Conservation (phyloP, 2,888 invertebrate species). For the Leptinotarsa peninsularis region DNA sequence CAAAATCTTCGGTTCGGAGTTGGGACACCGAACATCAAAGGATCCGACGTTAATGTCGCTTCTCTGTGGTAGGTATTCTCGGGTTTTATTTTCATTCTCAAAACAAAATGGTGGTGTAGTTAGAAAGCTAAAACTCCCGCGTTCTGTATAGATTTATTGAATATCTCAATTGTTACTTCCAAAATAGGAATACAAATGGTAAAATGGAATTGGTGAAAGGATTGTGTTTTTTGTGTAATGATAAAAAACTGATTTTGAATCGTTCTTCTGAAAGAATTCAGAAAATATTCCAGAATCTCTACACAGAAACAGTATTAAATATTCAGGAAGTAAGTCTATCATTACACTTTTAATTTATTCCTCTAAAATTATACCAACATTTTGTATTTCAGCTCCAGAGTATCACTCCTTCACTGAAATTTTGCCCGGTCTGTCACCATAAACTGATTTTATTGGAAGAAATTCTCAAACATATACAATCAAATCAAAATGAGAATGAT, state of each 20-base stretch:
- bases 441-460: conserved; percentile 28
- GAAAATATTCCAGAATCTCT: not conserved
- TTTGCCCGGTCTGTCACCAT: conserved; percentile 31
- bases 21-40: no score
- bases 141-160: not conserved
- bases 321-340: not conserved
- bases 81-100: no score
- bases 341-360: not conserved
- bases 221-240: conserved; percentile 4
- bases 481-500: conserved; percentile 11
- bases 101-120: conserved; percentile 7
- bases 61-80: no score
- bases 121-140: conserved; percentile 12
- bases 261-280: conserved; percentile 1
- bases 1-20: no score
- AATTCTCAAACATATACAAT: conserved; percentile 25
- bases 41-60: no score
- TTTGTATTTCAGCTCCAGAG: conserved; percentile 26
- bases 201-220: conserved; percentile 11
- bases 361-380: not conserved
- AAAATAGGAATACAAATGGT: not conserved
- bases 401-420: conserved; percentile 21
- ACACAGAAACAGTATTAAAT: conserved; percentile 14
- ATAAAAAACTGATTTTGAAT: conserved; percentile 11
- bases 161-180: not conserved